These are phyloP conservation scores for Alethe diademata DNA, from an alignment of 2,113 vertebrate genomes.

Conservation along the genomic window DNA sequence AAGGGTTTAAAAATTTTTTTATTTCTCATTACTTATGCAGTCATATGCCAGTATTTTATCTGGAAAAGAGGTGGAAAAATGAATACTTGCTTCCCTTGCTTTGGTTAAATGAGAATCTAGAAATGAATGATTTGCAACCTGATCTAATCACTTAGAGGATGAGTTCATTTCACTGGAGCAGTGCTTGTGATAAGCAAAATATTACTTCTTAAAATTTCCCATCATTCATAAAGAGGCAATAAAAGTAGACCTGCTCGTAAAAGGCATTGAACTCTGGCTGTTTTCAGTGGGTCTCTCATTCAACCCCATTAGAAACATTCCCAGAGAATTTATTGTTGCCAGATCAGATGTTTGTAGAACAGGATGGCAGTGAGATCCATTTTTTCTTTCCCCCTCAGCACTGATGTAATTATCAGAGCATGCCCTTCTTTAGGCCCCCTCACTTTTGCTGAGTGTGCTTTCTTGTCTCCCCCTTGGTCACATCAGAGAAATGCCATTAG, in stretches of 20 bases:
- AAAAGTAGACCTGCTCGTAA: background rate
- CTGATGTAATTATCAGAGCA: background rate
- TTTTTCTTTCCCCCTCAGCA: background rate
- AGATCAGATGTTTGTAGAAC: background rate
- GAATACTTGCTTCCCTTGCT: background rate
- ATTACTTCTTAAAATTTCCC: background rate
- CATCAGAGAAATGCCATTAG: background rate
- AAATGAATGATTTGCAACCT: background rate
- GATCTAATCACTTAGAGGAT: background rate
- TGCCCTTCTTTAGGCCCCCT: background rate
- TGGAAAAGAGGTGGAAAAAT: background rate
- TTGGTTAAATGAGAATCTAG: background rate
- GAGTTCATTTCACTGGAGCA: background rate
- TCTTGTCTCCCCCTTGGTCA: background rate
- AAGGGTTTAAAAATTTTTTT: background rate
- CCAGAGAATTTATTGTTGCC: background rate
- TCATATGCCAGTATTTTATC: background rate
- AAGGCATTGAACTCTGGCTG: background rate
- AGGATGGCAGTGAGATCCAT: background rate
- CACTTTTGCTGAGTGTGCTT: background rate
- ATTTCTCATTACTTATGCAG: background rate
- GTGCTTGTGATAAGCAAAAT: background rate
- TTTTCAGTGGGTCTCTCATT: background rate
- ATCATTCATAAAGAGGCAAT: background rate
- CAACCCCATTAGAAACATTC: background rate